Evolutionary conservation across 2,797 vertebrate genomes (phyloP).

Genomic region (Gymnothorax reevesii): DNA sequence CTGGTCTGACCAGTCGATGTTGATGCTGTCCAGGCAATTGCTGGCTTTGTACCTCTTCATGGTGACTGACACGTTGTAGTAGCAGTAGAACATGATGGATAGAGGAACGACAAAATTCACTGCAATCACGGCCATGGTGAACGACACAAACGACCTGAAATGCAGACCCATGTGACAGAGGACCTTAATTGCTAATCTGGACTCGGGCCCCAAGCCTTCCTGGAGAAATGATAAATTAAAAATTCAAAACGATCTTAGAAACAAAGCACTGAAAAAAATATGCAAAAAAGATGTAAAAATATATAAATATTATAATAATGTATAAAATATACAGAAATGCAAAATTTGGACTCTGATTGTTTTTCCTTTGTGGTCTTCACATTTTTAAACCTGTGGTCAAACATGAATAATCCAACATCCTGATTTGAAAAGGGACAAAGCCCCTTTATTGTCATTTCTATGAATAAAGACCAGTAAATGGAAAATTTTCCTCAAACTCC

Average conservation of each 20-base stretch:
- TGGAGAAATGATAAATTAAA: too few relatives aligned
- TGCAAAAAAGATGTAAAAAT: too few relatives aligned
- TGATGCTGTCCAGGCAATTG: constrained; percentile 74
- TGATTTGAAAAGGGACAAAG: not conserved
- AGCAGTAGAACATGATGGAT: constrained; percentile 93
- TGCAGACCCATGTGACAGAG: not conserved
- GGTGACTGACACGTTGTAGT: constrained; percentile 85
- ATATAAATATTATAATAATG: too few relatives aligned
- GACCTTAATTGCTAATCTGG: not conserved
- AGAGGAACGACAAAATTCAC: constrained; percentile 91
- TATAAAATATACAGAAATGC: too few relatives aligned
- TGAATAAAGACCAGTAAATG: not conserved
- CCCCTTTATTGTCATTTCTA: not conserved
- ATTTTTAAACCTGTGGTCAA: not conserved
- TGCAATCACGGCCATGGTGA: constrained; percentile 83
- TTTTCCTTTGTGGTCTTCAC: too few relatives aligned
- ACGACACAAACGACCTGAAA: constrained; percentile 83
- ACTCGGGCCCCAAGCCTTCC: not conserved
- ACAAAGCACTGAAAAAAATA: too few relatives aligned
- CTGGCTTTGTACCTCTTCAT: constrained; percentile 73
- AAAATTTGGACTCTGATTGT: too few relatives aligned
- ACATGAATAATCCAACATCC: not conserved
- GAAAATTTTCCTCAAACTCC: too few relatives aligned
- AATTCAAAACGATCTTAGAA: too few relatives aligned
- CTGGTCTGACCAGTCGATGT: constrained; percentile 90